Evolutionary conservation across 2,113 vertebrate genomes (phyloP).

Genomic region (Eolophus roseicapilla): DNA sequence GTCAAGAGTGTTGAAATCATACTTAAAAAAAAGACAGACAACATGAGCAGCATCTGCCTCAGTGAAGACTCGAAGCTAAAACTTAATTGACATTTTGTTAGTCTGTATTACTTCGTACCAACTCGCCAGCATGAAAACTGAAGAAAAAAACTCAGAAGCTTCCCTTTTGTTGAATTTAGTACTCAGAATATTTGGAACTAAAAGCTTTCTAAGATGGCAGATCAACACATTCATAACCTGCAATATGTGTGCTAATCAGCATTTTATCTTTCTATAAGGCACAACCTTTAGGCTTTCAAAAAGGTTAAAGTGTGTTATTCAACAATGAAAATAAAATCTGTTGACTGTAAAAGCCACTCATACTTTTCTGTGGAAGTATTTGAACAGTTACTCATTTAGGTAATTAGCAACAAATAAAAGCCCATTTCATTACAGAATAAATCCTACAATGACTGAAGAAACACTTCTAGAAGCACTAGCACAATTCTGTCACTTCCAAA

Average conservation of each 20-base stretch:
- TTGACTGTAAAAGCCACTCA: neutral
- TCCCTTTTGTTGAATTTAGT: neutral
- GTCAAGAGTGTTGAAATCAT: neutral
- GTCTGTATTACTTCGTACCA: neutral
- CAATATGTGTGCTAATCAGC: neutral
- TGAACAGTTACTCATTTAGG: neutral
- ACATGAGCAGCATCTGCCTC: neutral
- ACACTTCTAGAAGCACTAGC: neutral
- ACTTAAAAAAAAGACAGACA: neutral
- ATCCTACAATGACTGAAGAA: neutral
- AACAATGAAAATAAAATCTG: neutral
- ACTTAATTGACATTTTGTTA: neutral
- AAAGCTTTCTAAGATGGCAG: neutral
- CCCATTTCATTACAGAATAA: neutral
- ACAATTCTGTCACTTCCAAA: neutral
- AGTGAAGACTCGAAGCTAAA: neutral
- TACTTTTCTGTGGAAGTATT: neutral
- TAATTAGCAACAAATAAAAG: neutral
- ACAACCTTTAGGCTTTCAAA: neutral
- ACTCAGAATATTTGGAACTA: neutral
- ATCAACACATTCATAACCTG: neutral
- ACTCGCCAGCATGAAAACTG: neutral
- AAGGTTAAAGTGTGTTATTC: neutral
- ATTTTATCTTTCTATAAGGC: neutral
- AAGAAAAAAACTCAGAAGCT: neutral